phyloP scores from a whole-genome alignment of 2,113 vertebrate species.

The human (Homo sapiens) region DNA sequence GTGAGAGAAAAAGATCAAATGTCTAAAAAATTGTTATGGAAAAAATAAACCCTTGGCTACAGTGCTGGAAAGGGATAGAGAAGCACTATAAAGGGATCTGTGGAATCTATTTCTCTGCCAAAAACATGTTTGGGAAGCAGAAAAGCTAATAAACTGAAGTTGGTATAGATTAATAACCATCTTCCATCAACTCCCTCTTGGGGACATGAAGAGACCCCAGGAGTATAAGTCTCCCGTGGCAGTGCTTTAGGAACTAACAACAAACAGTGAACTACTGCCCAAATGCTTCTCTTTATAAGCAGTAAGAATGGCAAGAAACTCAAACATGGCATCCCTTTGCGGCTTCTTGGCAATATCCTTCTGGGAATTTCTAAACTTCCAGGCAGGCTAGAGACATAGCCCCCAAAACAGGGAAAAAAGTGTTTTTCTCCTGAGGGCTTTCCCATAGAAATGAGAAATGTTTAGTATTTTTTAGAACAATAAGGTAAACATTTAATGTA shows the following conservation, averaged over 20 bases:
- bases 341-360: background rate
- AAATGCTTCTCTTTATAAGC: slow-evolving; percentile 28
- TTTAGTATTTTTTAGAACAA: slow-evolving; percentile 30
- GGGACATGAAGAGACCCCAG: slow-evolving; percentile 65
- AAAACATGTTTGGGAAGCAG: slow-evolving; percentile 47
- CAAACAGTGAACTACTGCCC: slow-evolving; percentile 67
- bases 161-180: slow-evolving; percentile 64
- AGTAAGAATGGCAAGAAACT: background rate
- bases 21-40: background rate
- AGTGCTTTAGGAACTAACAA: slow-evolving; percentile 72
- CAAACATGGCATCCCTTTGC: background rate
- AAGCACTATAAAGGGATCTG: background rate
- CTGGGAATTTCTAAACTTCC: slow-evolving; percentile 18
- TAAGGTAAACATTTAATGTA: background rate
- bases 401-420: background rate
- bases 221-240: slow-evolving; percentile 59
- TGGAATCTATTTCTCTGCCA: slow-evolving; percentile 16
- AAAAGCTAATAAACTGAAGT: slow-evolving; percentile 34
- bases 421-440: background rate
- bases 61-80: background rate
- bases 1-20: background rate
- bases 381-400: background rate
- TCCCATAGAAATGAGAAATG: slow-evolving; percentile 12
- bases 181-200: slow-evolving; percentile 64
- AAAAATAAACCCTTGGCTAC: background rate